These are phyloP conservation scores for Agrochola litura DNA, from an alignment of 2,888 invertebrate genomes.

Conservation along the genomic window DNA sequence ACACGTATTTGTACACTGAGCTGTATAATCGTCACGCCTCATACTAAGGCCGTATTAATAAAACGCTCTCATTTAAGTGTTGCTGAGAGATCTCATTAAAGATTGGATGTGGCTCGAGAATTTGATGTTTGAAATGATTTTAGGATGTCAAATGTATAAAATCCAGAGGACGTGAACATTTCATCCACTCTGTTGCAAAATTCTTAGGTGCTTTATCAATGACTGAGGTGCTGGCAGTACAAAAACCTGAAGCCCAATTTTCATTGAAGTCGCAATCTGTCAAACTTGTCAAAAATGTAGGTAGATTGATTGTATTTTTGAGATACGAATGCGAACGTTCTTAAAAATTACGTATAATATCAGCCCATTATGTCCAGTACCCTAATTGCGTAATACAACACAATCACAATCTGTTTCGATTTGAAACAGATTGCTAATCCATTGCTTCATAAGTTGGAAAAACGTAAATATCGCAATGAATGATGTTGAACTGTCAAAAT, in stretches of 20 bases:
- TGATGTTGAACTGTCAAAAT: too few relatives aligned
- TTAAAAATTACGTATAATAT: not conserved
- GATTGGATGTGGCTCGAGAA: not conserved
- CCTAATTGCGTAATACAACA: too few relatives aligned
- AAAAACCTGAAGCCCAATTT: too few relatives aligned
- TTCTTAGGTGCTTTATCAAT: not conserved
- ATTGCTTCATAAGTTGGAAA: too few relatives aligned
- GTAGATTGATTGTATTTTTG: too few relatives aligned
- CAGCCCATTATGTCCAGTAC: too few relatives aligned
- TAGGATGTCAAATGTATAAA: not conserved
- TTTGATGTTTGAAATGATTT: not conserved
- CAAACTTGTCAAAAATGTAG: too few relatives aligned
- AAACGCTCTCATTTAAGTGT: conserved; percentile 23
- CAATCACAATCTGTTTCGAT: too few relatives aligned
- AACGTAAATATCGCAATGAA: too few relatives aligned
- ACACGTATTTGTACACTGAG: conserved; percentile 42
- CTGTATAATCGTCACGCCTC: conserved; percentile 41
- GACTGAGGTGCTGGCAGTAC: not conserved
- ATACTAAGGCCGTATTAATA: conserved; percentile 27
- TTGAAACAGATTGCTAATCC: too few relatives aligned
- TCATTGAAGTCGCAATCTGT: too few relatives aligned
- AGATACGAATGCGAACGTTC: too few relatives aligned
- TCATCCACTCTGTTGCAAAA: not conserved
- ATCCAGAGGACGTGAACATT: not conserved
- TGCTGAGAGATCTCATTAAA: conserved; percentile 12